phyloP scores from a whole-genome alignment of 2,797 vertebrate species.

The Leptodactylus fallax region DNA sequence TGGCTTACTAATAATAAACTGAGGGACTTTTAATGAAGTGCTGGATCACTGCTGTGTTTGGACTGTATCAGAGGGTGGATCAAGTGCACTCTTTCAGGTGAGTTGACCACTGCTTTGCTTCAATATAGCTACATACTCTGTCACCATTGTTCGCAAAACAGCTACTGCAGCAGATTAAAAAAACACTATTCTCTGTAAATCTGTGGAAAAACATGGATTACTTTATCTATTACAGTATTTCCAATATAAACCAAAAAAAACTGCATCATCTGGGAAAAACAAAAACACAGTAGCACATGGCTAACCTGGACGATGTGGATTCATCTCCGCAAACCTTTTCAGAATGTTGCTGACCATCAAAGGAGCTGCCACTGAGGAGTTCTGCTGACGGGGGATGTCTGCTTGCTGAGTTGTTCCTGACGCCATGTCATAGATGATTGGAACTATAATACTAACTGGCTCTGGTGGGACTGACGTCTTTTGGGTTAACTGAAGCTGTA shows the following conservation, averaged over 20 bases:
- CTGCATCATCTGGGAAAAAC: background rate
- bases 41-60: too few species aligned
- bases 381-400: conserved; percentile 97
- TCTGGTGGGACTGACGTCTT: conserved; percentile 91
- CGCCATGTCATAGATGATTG: conserved; percentile 99
- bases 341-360: conserved; percentile 98
- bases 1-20: too few species aligned
- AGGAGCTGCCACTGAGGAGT: conserved; percentile 94
- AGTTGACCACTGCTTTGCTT: too few species aligned
- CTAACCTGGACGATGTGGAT: conserved; percentile 94
- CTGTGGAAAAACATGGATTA: background rate
- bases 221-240: background rate
- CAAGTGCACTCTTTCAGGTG: too few species aligned
- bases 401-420: conserved; percentile 97
- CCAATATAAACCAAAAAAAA: background rate
- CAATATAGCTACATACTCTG: too few species aligned
- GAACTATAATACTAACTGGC: conserved; percentile 95
- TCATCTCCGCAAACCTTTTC: conserved; percentile 97
- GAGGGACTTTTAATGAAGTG: too few species aligned
- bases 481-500: conserved; percentile 96
- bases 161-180: too few species aligned
- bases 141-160: too few species aligned
- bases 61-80: too few species aligned
- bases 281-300: background rate
- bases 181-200: too few species aligned